Percentiles rank a stretch among this genome's conserved stretches.
Conservation (phyloP, 2,113 vertebrate species). For the Mirza zaza region DNA sequence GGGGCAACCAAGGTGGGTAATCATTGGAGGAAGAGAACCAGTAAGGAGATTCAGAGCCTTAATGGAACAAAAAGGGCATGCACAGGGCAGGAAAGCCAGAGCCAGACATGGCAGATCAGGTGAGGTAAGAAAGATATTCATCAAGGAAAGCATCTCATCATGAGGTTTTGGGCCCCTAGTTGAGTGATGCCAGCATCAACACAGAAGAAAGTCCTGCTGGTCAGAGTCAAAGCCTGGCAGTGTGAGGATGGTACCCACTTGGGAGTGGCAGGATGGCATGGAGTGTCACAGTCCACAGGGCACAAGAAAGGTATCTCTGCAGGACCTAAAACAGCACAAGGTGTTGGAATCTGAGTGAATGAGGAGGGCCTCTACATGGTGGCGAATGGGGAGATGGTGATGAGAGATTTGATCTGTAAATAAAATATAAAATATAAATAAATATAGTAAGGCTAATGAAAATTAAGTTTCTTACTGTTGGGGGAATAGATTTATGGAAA, state of each 20-base stretch:
- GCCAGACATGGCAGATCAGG: rapidly evolving
- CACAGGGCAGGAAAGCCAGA: rapidly evolving
- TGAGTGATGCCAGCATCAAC: background rate
- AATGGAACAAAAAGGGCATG: background rate
- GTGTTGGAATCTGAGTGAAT: background rate
- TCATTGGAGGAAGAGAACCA: background rate
- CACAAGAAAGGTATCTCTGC: no score
- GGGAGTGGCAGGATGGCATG: background rate
- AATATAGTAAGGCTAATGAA: background rate
- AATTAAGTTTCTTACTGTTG: background rate
- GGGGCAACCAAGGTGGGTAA: background rate
- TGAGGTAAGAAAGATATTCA: background rate
- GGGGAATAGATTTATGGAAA: background rate
- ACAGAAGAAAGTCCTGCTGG: background rate
- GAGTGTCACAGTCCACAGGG: background rate
- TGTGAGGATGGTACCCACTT: no score
- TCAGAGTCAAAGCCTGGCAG: background rate
- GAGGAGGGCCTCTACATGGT: background rate
- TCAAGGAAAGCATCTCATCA: background rate
- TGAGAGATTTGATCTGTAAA: background rate
- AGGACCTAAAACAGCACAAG: no score
- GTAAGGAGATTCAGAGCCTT: background rate
- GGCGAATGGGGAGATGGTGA: background rate
- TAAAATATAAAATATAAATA: background rate
- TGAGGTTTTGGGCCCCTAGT: background rate